A percentile compares a stretch with the other conserved stretches of the same genome.
Evolutionary conservation across 2,888 invertebrate species (phyloP).

Genomic region (Mimachlamys varia): DNA sequence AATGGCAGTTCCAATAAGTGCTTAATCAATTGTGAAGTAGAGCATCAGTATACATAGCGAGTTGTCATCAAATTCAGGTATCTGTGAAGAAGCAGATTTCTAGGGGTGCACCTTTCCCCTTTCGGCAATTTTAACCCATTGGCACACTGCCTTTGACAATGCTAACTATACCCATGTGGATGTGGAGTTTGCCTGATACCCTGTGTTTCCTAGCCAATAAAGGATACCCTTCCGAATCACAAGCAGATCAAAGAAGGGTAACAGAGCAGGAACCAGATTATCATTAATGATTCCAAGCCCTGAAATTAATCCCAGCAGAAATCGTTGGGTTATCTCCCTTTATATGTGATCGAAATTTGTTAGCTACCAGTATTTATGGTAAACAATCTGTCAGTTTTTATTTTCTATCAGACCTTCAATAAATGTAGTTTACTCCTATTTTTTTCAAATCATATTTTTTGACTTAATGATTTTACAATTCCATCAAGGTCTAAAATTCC

Average conservation of each 20-base stretch:
- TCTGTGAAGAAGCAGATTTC: neutral
- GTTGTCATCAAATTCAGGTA: neutral
- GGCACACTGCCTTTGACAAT: neutral
- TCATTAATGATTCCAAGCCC: neutral
- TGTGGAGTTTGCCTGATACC: neutral
- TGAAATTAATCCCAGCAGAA: neutral
- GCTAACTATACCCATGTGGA: neutral
- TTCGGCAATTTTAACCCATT: neutral
- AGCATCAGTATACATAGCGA: neutral
- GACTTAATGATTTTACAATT: neutral
- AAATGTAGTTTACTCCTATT: neutral
- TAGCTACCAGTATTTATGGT: neutral
- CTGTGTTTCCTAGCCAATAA: neutral
- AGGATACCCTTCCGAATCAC: neutral
- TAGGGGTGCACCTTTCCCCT: neutral
- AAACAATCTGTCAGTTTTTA: neutral
- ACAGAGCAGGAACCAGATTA: too few relatives aligned
- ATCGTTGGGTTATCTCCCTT: neutral
- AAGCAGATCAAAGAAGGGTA: neutral
- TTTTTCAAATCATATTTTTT: neutral
- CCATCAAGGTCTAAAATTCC: neutral
- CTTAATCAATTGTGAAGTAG: neutral
- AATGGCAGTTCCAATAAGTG: too few relatives aligned
- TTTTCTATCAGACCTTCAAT: too few relatives aligned
- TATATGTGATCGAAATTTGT: neutral